Evolutionary conservation across 2,888 invertebrate species (phyloP), one percentile per base, ranked within the genome.

Genomic region (Hypena proboscidalis): DNA sequence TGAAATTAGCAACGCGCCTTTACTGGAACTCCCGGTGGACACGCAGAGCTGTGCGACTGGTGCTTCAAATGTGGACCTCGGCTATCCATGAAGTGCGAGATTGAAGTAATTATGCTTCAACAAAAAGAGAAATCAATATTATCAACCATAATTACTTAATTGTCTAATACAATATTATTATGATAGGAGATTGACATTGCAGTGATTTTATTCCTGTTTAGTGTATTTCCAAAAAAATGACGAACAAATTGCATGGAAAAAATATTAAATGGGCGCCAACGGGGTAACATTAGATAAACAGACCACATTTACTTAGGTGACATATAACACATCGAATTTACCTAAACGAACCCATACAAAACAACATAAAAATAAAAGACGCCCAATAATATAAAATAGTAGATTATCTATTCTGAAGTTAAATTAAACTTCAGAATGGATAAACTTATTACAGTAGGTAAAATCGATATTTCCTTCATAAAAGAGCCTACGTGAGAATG

Each of bases 21-120:
- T 74, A 71, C 60, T 75, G 80, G 74, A 77, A 70, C 68, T 64
- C 63, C 67, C 68, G 54, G 73, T 76, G 77, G 84, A 83, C 74
- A 68, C 66, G 68, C 77, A 63, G 74, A 64, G 72, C 75, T 51
- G 64, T 70, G 53, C 70, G 57, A 67, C 63, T 69, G 70, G 72
- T 68, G 72, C 71, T 76, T 59, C 80, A 72, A 76, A 69, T 67
- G 67, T 63, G 48, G 59, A 62, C 54, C 72, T 70, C 77, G 56
- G 49, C 65, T 54, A 57, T 58, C 65, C 59, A 55, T 63, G 57
- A 59, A 43, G 60, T 51, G 59, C 55, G 59, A 63, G 57, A 65
- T 48, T 54, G 66, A 72, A 74, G 70, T 73, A 68, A 66, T 37
- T 41, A 40, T 48, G 35, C 37, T 45, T 39, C 44, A 38, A 39